Base-by-base conservation (phyloP, 2,888 invertebrate species). In the Creontiades dilutus region DNA sequence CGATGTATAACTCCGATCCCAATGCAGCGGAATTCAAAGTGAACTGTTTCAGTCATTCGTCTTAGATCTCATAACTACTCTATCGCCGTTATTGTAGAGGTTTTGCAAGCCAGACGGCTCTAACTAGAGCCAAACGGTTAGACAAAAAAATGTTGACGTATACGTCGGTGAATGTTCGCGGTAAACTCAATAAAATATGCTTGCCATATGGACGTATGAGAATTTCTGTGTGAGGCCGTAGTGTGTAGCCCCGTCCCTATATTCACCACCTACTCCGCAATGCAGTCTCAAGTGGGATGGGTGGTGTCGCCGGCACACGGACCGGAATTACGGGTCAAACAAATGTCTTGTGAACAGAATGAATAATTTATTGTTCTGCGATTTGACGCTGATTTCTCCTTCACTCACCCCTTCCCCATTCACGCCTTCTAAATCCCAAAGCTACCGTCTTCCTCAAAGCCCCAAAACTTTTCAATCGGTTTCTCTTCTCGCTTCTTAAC, bases 271-370 rank as follows among this genome's bases (percentile, higher is more conserved):
- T 81, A 81, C 81, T 81, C 81, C 81, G 81, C 81, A 81, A 81
- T 81, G 81, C 81, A 81, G 81, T 81, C 81, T 48, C 81, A n/a
- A 47, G 81, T 46, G 81, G 81, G 80, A 23, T 16, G 81, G 81
- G 81, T 14, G 81, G 81, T 81, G 81, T 48, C 52, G 81, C 37
- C 46, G 80, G 80, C 37, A 16, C 37, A 47, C 46, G 52, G 81
- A 81, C 81, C 81, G 48, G 81, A 81, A 81, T 81, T 61, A 12
- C 13, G 37, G 85, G 85, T 85, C 85, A 85, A 85, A 85, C 85
- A 85, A 85, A 85, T 85, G 85, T 61, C 85, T 61, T 85, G 85
- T 85, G 85, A 85, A 85, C 85, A 14, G 57, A 85, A 85, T 85
- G 85, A 85, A 85, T 85, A 85, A 85, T 85, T 85, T 85, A 85